Conservation (phyloP, 2,113 vertebrate species). For the Anhinga anhinga region DNA sequence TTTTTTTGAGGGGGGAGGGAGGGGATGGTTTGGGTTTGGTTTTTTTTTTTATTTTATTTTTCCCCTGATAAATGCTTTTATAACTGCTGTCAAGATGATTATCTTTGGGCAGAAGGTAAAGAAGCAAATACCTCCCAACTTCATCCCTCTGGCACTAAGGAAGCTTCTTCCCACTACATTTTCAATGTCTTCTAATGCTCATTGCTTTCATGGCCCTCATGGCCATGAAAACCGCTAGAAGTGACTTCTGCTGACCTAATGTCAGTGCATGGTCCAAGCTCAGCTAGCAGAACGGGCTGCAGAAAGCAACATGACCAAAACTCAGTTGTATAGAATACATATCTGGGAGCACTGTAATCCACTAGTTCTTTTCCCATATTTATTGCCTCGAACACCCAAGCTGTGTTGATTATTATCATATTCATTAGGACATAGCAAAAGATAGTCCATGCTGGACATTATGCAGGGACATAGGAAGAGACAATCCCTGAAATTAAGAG, state of each 20-base stretch:
- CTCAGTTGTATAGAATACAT: fast-evolving
- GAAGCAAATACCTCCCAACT: neutral
- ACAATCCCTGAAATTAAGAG: neutral
- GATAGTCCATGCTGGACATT: neutral
- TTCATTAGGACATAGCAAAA: neutral
- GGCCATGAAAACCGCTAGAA: neutral
- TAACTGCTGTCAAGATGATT: neutral
- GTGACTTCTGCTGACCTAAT: neutral
- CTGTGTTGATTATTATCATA: neutral
- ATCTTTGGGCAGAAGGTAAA: neutral
- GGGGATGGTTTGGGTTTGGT: too few relatives aligned
- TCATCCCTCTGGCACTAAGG: neutral
- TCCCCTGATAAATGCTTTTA: neutral
- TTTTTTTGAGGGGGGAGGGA: too few relatives aligned
- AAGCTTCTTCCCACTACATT: neutral
- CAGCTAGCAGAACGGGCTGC: neutral
- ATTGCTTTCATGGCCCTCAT: fast-evolving
- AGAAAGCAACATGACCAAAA: neutral
- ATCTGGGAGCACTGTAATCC: neutral
- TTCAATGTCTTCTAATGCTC: neutral
- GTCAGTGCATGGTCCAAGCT: neutral
- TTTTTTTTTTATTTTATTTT: too few relatives aligned
- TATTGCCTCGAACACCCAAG: neutral
- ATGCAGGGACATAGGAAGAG: neutral
- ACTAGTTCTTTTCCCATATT: neutral